phyloP scores from a whole-genome alignment of 2,797 vertebrate genomes.

The Botia almorhae region DNA sequence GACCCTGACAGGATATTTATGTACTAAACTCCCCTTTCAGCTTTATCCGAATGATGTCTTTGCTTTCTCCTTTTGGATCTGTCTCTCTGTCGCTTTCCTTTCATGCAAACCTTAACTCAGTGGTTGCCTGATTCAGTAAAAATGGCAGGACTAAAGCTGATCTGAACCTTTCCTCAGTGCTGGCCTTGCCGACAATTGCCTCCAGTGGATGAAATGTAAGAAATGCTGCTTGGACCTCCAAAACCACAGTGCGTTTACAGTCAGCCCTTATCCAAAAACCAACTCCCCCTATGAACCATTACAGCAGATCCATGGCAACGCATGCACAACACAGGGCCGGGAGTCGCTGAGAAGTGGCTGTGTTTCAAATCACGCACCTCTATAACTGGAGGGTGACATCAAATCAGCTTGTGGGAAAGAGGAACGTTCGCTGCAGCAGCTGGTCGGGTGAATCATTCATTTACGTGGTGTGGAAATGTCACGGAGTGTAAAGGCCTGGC shows the following conservation, averaged over 20 bases:
- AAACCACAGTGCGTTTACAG: constrained; percentile 48
- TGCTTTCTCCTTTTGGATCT: not conserved
- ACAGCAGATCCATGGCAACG: constrained; percentile 47
- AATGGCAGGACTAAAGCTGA: constrained; percentile 1
- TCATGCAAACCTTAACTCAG: constrained; percentile 44
- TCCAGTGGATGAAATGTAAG: constrained; percentile 47
- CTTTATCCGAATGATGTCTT: not conserved
- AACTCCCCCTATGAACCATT: constrained; percentile 37
- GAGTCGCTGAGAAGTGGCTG: constrained; percentile 29
- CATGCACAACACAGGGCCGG: constrained; percentile 40
- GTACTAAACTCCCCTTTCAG: too few relatives aligned
- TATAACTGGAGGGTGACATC: constrained; percentile 40
- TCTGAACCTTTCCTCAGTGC: not conserved
- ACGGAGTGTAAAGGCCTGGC: constrained; percentile 13
- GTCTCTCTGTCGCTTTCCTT: constrained; percentile 36
- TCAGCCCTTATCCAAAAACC: constrained; percentile 25
- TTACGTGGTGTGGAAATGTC: constrained; percentile 32
- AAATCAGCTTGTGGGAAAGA: constrained; percentile 24
- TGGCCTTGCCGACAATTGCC: constrained; percentile 16
- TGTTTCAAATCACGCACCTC: constrained; percentile 25
- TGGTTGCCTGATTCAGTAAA: constrained; percentile 36
- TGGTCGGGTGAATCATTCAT: constrained; percentile 12
- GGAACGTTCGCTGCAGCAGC: not conserved
- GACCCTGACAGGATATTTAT: not conserved
- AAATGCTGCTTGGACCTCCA: constrained; percentile 42